Evolutionary conservation across 2,888 invertebrate species (phyloP).

Genomic region (Tillus elongatus): DNA sequence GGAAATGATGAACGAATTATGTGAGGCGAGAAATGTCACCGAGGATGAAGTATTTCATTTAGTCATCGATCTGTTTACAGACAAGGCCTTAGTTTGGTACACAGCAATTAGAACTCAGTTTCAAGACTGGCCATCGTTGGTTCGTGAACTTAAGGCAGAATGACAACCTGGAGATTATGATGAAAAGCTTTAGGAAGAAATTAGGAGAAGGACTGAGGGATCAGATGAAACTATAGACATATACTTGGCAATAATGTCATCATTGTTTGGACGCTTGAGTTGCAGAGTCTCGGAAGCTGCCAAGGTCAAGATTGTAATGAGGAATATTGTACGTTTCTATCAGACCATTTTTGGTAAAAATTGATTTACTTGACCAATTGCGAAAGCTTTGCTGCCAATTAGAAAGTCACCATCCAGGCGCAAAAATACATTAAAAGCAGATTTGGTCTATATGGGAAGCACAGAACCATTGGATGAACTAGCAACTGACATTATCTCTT

Average conservation of each 20-base stretch:
- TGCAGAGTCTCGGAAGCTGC: background rate
- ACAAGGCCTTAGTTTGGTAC: constrained; percentile 15
- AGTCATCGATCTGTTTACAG: constrained; percentile 10
- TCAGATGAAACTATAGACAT: constrained; percentile 22
- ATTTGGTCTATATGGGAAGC: too few species aligned
- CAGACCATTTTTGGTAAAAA: constrained; percentile 12
- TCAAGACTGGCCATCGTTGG: constrained; percentile 7
- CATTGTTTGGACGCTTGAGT: constrained; percentile 12
- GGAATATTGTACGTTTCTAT: constrained; percentile 15
- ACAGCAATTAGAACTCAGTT: constrained; percentile 4
- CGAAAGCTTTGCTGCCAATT: constrained; percentile 13
- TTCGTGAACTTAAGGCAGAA: constrained; percentile 3
- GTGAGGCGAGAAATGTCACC: constrained; percentile 10
- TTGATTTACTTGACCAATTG: constrained; percentile 13
- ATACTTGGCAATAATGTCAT: too few species aligned
- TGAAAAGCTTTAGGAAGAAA: constrained; percentile 19
- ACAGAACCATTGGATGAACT: too few species aligned
- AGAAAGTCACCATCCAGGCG: constrained; percentile 10
- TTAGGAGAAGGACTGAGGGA: constrained; percentile 25
- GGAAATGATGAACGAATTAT: constrained; percentile 11
- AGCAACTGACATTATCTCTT: too few species aligned
- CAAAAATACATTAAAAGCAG: background rate
- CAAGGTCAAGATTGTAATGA: constrained; percentile 13
- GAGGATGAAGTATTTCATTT: constrained; percentile 7
- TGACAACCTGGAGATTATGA: constrained; percentile 9